phyloP scores from a whole-genome alignment of 2,888 invertebrate genomes.

The Epistrophe grossulariae region DNA sequence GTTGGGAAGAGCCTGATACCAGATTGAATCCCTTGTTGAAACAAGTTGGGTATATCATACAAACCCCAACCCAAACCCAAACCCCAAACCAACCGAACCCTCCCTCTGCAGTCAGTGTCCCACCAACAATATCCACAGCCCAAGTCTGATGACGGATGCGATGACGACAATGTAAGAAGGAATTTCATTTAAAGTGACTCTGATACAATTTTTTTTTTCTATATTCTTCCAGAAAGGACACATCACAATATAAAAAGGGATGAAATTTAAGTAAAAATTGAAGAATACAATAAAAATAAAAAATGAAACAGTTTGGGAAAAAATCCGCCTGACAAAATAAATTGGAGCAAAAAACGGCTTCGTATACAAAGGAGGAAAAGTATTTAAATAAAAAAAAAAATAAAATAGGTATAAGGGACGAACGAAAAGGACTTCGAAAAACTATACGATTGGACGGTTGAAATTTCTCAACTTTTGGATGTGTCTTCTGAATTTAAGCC shows the following conservation, averaged over 20 bases:
- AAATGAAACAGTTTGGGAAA: constrained; percentile 29
- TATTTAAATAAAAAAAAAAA: neutral
- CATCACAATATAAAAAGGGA: constrained; percentile 24
- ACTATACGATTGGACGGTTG: constrained; percentile 59
- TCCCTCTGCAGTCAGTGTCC: neutral
- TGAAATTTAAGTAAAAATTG: constrained; percentile 18
- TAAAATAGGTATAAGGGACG: neutral
- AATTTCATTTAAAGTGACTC: constrained; percentile 71
- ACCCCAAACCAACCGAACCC: too few species aligned
- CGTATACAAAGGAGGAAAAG: constrained; percentile 14
- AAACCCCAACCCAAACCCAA: neutral
- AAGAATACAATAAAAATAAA: constrained; percentile 21
- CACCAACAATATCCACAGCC: constrained; percentile 20
- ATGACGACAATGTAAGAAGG: constrained; percentile 72
- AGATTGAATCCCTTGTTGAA: constrained; percentile 54
- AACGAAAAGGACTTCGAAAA: constrained; percentile 7
- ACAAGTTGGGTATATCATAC: neutral
- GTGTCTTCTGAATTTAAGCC: constrained; percentile 27
- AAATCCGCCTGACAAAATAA: constrained; percentile 62
- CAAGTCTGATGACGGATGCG: constrained; percentile 60
- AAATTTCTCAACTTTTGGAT: constrained; percentile 49
- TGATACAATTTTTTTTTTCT: neutral
- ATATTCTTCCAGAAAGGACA: neutral
- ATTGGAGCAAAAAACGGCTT: constrained; percentile 35
- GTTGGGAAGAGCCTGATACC: constrained; percentile 50